Conservation (phyloP, 2,888 invertebrate genomes). For the Dicyrtomina minuta region DNA sequence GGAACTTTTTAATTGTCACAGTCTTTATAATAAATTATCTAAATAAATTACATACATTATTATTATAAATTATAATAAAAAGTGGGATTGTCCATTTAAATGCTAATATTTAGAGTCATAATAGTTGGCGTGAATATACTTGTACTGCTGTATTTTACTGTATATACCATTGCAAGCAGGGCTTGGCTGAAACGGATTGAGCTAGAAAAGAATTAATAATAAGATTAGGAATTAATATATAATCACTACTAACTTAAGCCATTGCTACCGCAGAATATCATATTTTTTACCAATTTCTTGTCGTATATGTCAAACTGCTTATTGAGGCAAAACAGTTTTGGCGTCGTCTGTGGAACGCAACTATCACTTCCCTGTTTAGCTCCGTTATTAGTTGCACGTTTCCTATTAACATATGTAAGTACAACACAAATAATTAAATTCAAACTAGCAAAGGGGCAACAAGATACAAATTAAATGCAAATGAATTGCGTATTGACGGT, state of each 20-base stretch:
- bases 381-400: background rate
- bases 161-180: background rate
- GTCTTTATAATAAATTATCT: too few species aligned
- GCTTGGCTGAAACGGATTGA: background rate
- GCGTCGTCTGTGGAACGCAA: background rate
- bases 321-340: constrained; percentile 12
- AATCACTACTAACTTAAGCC: background rate
- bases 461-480: too few species aligned
- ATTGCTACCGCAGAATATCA: background rate
- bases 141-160: background rate
- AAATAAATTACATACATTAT: too few species aligned
- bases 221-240: too few species aligned
- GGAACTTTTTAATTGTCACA: too few species aligned
- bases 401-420: background rate
- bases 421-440: too few species aligned
- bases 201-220: constrained; percentile 4
- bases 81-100: too few species aligned
- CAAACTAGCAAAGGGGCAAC: too few species aligned
- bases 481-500: too few species aligned
- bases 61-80: too few species aligned
- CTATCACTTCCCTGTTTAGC: background rate
- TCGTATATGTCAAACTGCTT: constrained; percentile 21
- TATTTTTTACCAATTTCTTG: constrained; percentile 10
- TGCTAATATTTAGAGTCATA: background rate
- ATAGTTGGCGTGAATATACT: constrained; percentile 4